Percentiles rank a stretch among this genome's conserved stretches.
Evolutionary conservation across 2,113 vertebrate genomes (phyloP).

Genomic region (Thamnaconus septentrionalis): DNA sequence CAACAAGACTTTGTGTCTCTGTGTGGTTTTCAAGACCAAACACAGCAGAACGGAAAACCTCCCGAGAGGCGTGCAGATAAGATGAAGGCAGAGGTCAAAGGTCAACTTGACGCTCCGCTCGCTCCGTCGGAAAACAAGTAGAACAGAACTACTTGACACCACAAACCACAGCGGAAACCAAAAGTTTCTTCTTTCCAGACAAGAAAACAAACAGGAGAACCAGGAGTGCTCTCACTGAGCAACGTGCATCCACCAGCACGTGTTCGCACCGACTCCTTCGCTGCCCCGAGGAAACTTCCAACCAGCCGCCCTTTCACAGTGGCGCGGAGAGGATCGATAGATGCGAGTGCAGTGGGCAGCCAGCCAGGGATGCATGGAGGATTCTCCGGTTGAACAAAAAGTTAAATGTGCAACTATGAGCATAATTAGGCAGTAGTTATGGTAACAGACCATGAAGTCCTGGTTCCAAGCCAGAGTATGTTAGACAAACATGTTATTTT

Average conservation of each 20-base stretch:
- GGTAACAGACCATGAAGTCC: too few relatives aligned
- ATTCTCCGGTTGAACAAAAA: background rate
- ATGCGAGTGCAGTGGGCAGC: conserved; percentile 31
- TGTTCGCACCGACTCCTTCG: conserved; percentile 11
- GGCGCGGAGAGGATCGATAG: conserved; percentile 39
- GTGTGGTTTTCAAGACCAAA: background rate
- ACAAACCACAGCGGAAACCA: background rate
- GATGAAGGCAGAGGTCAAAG: conserved; percentile 9
- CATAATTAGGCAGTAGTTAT: too few relatives aligned
- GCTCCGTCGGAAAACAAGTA: background rate
- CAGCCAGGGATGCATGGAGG: conserved; percentile 5
- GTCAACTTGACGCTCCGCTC: conserved; percentile 29
- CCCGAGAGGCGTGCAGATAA: too few relatives aligned
- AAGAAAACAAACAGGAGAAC: conserved; percentile 23
- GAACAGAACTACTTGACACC: background rate
- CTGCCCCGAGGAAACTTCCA: conserved; percentile 30
- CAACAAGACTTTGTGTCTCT: background rate
- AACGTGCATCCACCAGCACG: conserved; percentile 40
- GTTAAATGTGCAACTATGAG: too few relatives aligned
- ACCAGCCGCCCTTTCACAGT: conserved; percentile 30
- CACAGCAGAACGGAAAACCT: too few relatives aligned
- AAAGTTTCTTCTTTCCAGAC: conserved; percentile 19
- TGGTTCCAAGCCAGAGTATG: too few relatives aligned
- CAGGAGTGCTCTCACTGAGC: conserved; percentile 25
- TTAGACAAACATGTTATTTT: too few relatives aligned